Evolutionary conservation across 2,797 vertebrate genomes (phyloP), one percentile per base, ranked within the genome.

Genomic region (Periophthalmus magnuspinnatus): DNA sequence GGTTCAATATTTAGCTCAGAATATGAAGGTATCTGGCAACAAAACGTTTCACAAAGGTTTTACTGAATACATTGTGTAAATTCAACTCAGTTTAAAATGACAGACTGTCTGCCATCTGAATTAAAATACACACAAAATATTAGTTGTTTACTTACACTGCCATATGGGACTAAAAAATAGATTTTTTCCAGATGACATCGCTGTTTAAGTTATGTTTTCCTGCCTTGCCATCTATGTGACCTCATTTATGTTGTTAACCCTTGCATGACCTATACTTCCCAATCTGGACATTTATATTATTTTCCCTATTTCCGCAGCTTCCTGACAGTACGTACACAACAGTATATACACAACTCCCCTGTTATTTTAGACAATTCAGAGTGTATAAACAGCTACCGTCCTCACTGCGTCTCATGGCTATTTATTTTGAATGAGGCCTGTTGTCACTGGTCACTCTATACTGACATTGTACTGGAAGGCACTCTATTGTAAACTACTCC

Each of bases 361-460:
- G 67, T 75, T 69, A 74, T 80, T 73, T 69, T 54, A 34, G 69
- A 76, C 69, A 61, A 74, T 68, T 65, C 77, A 56, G 70, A 19
- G 71, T 19, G 76, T 59, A 81, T 82, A 78, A 59, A 77, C 73
- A 74, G 38, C 79, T 2, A 38, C 38, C 38, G 70, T 89, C 71
- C 87, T 69, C 69, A 41, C 68, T 73, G 76, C 79, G 41, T 72
- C 78, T 79, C 83, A 87, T 67, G 68, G 57, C 33, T 65, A 88
- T 93, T 76, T 63, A 92, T 93, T 92, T 93, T 93, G 80, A 86
- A 93, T 87, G 84, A 90, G 83, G 65, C 72, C 57, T 34, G 67
- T 77, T 63, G 74, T 90, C 79, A 21, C 73, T 77, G 67, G 85
- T 67, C 79, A 86, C 75, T 83, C 2, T 69, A 87, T 86, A 76